phyloP scores from a whole-genome alignment of 1,140 invertebrate genomes.

The Bathynomus jamesi region DNA sequence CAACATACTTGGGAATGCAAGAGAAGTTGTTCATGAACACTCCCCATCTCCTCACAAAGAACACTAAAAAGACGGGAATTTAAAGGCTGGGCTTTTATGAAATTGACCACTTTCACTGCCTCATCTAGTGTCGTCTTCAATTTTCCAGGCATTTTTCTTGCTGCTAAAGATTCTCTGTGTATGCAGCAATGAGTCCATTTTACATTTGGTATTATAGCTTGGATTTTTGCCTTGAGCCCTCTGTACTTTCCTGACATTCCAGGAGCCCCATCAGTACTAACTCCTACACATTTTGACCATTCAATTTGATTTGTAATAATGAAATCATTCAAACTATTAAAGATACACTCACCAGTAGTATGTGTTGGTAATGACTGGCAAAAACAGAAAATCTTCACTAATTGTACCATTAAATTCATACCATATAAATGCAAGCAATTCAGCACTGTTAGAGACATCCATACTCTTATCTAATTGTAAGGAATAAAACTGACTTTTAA shows the following conservation, averaged over 20 bases:
- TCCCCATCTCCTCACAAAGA: constrained; percentile 40
- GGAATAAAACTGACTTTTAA: too few relatives aligned
- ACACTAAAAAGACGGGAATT: constrained; percentile 40
- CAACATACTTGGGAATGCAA: constrained; percentile 41
- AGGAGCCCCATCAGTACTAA: neutral
- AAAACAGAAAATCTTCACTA: too few relatives aligned
- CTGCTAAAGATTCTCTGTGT: neutral
- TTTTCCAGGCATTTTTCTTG: neutral
- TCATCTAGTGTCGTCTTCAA: neutral
- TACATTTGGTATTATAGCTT: neutral
- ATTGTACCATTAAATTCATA: too few relatives aligned
- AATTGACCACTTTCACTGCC: neutral
- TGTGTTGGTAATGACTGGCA: too few relatives aligned
- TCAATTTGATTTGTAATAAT: neutral
- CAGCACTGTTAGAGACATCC: too few relatives aligned
- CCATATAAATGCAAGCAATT: too few relatives aligned
- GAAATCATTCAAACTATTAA: too few relatives aligned
- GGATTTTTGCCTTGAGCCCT: neutral
- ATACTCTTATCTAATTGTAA: too few relatives aligned
- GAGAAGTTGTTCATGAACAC: constrained; percentile 38
- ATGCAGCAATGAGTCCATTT: neutral
- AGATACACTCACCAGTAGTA: too few relatives aligned
- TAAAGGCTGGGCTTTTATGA: constrained; percentile 13
- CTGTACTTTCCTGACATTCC: neutral
- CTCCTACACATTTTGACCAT: neutral